Percentiles rank a stretch among this genome's conserved stretches.
These are phyloP conservation scores for Chironomus striatipennis DNA, from an alignment of 1,140 invertebrate genomes.

Conservation along the genomic window DNA sequence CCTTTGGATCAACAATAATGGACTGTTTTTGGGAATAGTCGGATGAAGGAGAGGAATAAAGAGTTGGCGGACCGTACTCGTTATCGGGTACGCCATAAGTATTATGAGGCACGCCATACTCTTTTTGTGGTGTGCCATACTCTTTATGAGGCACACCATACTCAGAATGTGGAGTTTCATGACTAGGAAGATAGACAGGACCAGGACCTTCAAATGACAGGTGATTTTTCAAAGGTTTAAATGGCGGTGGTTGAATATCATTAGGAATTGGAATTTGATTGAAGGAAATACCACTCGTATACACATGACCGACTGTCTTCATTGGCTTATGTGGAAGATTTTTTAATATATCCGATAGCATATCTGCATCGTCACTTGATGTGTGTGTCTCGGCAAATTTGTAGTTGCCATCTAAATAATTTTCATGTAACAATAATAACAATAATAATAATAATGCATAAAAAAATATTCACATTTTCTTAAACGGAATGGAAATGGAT, in stretches of 20 bases:
- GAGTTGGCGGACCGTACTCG: not conserved
- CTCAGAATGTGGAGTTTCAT: too few species aligned
- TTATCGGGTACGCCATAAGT: not conserved
- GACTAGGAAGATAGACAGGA: not conserved
- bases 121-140: too few species aligned
- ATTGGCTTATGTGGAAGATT: slow-evolving; percentile 14
- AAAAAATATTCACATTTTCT: not conserved
- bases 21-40: not conserved
- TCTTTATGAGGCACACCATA: too few species aligned
- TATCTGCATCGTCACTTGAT: not conserved
- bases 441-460: not conserved
- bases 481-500: not conserved
- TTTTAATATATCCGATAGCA: slow-evolving; percentile 14
- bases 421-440: not conserved
- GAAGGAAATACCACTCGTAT: not conserved
- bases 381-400: slow-evolving; percentile 4
- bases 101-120: too few species aligned
- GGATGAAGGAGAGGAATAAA: not conserved
- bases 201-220: not conserved
- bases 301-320: not conserved
- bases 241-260: not conserved
- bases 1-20: not conserved
- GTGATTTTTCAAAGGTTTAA: not conserved
- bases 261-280: slow-evolving; percentile 8
- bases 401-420: not conserved